Conservation (phyloP, 2,888 invertebrate species). For the Hydrotaea cyrtoneurina region DNA sequence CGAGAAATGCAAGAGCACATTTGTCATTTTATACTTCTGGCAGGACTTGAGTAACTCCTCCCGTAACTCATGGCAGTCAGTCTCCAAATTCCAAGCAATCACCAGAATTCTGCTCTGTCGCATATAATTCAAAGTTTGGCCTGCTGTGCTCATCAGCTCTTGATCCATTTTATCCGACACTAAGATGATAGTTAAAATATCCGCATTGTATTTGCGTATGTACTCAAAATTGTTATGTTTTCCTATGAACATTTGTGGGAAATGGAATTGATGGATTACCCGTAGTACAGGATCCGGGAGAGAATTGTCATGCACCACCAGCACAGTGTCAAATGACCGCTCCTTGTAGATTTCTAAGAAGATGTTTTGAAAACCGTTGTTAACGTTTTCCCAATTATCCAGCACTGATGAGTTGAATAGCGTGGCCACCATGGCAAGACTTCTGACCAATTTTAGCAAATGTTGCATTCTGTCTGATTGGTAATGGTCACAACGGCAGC, state of each 20-base stretch:
- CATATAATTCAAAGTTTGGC: conserved; percentile 14
- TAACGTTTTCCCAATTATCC: too few relatives aligned
- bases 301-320: not conserved
- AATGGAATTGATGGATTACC: not conserved
- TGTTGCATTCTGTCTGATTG: too few relatives aligned
- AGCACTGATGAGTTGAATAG: not conserved
- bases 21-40: conserved; percentile 36
- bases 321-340: not conserved
- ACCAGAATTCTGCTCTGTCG: conserved; percentile 48
- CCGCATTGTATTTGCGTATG: conserved; percentile 35
- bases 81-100: not conserved
- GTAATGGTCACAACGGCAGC: too few relatives aligned
- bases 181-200: conserved; percentile 38
- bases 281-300: not conserved
- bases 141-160: conserved; percentile 6
- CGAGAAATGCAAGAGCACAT: conserved; percentile 36
- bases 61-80: not conserved
- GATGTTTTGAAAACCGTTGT: not conserved
- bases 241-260: conserved; percentile 42
- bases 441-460: not conserved
- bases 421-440: not conserved
- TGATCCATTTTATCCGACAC: conserved; percentile 5
- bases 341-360: not conserved
- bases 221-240: not conserved
- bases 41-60: conserved; percentile 1